These are phyloP conservation scores for Drosophila miranda DNA, from an alignment of 1,140 invertebrate genomes.

Conservation along the genomic window DNA sequence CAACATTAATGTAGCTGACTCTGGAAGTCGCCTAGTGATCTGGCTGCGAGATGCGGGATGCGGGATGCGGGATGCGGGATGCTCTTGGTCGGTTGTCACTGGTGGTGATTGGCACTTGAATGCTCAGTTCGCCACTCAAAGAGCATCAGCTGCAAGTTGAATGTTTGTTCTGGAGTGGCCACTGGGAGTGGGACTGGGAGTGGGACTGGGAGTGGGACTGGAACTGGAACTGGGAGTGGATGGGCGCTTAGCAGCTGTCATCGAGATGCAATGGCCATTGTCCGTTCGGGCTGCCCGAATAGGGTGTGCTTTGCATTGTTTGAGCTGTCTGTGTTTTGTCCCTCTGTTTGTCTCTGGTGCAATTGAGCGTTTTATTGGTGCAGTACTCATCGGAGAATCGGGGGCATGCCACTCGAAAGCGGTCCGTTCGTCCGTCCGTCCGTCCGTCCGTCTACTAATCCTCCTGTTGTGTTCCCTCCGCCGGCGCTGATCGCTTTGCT, in stretches of 20 bases:
- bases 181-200: not conserved
- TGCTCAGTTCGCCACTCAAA: conserved; percentile 1
- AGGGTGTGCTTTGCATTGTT: not conserved
- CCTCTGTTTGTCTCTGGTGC: conserved; percentile 16
- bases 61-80: too few relatives aligned
- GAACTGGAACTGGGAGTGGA: not conserved
- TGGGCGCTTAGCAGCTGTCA: not conserved
- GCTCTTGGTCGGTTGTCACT: too few relatives aligned
- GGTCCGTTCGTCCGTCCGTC: too few relatives aligned
- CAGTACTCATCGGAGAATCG: not conserved
- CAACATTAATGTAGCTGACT: conserved; percentile 9
- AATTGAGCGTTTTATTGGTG: conserved; percentile 26
- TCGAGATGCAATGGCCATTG: too few relatives aligned
- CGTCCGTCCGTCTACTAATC: too few relatives aligned
- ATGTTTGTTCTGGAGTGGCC: conserved; percentile 2
- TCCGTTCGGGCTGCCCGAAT: too few relatives aligned
- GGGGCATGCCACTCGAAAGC: too few relatives aligned
- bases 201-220: not conserved
- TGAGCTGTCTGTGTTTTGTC: not conserved
- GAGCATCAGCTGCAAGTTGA: conserved; percentile 1
- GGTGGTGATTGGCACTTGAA: too few relatives aligned
- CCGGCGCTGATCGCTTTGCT: not conserved
- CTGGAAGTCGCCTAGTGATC: too few relatives aligned
- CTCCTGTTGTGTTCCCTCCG: too few relatives aligned
- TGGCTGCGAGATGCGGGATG: too few relatives aligned